Conservation (phyloP, 2,888 invertebrate genomes). For the Candidula unifasciata region DNA sequence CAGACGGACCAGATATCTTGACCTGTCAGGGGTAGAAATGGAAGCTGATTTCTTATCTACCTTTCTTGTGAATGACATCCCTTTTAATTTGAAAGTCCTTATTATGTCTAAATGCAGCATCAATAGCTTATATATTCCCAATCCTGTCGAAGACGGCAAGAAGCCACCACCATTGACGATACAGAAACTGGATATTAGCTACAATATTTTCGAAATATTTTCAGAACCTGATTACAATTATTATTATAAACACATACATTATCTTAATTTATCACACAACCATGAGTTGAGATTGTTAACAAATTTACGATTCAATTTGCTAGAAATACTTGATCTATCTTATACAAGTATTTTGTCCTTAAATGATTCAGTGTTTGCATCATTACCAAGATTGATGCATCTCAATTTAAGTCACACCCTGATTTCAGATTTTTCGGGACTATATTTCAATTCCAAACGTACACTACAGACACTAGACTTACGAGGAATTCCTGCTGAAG, state of each 20-base stretch:
- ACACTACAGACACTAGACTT: constrained; percentile 10
- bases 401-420: constrained; percentile 4
- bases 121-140: too few species aligned
- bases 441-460: background rate
- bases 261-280: constrained; percentile 10
- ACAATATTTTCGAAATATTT: background rate
- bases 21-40: constrained; percentile 16
- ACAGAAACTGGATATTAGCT: too few species aligned
- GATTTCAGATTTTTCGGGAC: too few species aligned
- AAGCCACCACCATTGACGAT: background rate
- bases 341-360: background rate
- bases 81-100: too few species aligned
- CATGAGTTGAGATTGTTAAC: background rate
- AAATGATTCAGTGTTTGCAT: background rate
- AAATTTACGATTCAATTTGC: background rate
- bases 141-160: too few species aligned
- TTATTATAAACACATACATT: background rate
- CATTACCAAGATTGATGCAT: background rate
- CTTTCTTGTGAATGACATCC: background rate
- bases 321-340: constrained; percentile 31
- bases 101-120: background rate
- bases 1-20: background rate
- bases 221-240: background rate
- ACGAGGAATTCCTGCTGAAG: too few species aligned
- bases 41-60: background rate